A percentile compares a stretch with the other conserved stretches of the same genome.
Conservation (phyloP, 2,113 vertebrate species). For the Cephalopholis sonnerati region DNA sequence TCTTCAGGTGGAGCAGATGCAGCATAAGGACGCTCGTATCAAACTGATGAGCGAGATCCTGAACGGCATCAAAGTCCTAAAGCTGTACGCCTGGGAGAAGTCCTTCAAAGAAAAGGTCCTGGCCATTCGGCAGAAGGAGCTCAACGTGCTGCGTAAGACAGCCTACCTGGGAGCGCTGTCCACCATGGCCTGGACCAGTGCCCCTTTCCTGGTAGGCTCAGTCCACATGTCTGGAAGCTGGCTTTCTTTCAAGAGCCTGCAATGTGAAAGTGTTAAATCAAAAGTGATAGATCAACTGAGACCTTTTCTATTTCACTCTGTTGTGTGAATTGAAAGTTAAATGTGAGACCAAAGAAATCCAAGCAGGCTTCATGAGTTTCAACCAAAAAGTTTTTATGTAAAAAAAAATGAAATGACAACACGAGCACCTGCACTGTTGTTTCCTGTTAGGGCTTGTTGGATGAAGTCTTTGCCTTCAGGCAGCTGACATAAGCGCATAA, state of each 20-base stretch:
- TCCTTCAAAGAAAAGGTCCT: slow-evolving; percentile 91
- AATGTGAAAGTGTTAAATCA: no score
- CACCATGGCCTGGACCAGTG: slow-evolving; percentile 91
- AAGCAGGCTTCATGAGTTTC: not conserved
- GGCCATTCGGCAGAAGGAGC: slow-evolving; percentile 90
- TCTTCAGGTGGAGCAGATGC: slow-evolving; percentile 92
- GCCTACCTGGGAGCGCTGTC: slow-evolving; percentile 91
- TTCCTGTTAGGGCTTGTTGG: not conserved
- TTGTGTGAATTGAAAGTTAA: not conserved
- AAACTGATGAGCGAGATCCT: slow-evolving; percentile 97
- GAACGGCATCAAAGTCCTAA: slow-evolving; percentile 95
- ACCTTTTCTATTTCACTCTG: not conserved
- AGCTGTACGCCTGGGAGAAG: slow-evolving; percentile 96
- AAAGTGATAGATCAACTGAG: no score
- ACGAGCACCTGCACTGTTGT: not conserved
- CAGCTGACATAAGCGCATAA: not conserved
- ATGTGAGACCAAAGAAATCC: no score
- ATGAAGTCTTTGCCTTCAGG: not conserved
- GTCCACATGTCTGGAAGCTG: not conserved
- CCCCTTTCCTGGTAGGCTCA: slow-evolving; percentile 91
- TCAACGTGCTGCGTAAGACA: slow-evolving; percentile 87
- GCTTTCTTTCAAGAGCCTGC: not conserved
- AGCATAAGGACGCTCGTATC: slow-evolving; percentile 92
- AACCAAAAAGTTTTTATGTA: not conserved
- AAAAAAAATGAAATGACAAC: no score